These are phyloP conservation scores for Lophotis ruficrista DNA, from an alignment of 2,113 vertebrate species.

Conservation along the genomic window DNA sequence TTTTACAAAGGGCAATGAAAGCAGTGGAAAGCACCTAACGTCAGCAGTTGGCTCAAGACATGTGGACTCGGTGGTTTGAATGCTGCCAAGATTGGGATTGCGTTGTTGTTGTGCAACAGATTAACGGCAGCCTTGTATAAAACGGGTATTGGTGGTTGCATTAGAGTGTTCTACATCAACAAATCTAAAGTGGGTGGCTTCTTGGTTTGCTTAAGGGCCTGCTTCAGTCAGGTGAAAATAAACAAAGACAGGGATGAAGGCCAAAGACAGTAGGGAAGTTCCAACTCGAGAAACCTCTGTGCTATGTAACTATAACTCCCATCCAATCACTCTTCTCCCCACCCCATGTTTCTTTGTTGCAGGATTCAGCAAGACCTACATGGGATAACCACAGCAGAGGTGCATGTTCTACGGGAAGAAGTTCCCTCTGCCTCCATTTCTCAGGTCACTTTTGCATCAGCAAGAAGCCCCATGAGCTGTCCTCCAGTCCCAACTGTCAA, in stretches of 20 bases:
- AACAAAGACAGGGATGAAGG: neutral
- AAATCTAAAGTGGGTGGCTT: neutral
- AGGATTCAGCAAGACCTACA: neutral
- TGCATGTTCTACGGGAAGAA: neutral
- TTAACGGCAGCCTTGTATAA: neutral
- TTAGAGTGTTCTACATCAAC: neutral
- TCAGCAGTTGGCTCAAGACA: neutral
- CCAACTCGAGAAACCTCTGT: neutral
- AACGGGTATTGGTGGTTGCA: neutral
- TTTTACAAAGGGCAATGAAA: neutral
- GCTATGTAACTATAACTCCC: neutral
- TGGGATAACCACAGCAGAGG: neutral
- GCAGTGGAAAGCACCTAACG: neutral
- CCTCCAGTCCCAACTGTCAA: neutral
- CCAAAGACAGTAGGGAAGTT: neutral
- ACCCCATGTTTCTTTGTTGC: neutral
- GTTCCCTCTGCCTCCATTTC: neutral
- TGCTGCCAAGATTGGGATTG: neutral
- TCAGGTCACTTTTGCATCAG: neutral
- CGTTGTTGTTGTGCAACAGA: neutral
- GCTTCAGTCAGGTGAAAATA: neutral
- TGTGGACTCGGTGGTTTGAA: neutral
- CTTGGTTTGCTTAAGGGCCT: neutral
- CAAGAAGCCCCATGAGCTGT: neutral
- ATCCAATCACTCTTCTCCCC: neutral